Evolutionary conservation across 2,113 vertebrate genomes (phyloP).

Genomic region (Oceanodroma tethys): DNA sequence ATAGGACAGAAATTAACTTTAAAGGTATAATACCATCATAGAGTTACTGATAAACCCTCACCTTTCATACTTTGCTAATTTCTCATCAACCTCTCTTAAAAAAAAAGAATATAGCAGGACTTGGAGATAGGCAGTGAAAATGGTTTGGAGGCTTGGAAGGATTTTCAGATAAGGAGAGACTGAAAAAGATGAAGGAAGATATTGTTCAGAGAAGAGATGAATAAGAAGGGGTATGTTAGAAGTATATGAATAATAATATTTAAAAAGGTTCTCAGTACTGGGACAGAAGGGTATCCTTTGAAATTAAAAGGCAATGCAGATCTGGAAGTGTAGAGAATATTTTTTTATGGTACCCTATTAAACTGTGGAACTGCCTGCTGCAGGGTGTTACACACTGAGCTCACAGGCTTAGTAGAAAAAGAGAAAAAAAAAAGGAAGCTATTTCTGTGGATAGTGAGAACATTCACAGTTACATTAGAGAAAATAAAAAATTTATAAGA

Average conservation of each 20-base stretch:
- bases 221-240: slow-evolving; percentile 7
- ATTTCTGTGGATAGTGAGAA: slow-evolving; percentile 16
- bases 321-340: background rate
- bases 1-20: slow-evolving; percentile 43
- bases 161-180: slow-evolving; percentile 49
- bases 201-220: slow-evolving; percentile 7
- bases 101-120: background rate
- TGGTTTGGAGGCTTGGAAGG: slow-evolving; percentile 15
- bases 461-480: slow-evolving; percentile 37
- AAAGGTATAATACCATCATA: slow-evolving; percentile 38
- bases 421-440: background rate
- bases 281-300: slow-evolving; percentile 1
- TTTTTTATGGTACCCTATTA: background rate
- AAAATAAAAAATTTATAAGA: slow-evolving; percentile 62
- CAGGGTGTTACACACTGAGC: background rate
- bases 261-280: background rate
- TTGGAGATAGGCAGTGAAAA: slow-evolving; percentile 32
- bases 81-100: slow-evolving; percentile 16
- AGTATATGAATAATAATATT: slow-evolving; percentile 50
- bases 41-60: slow-evolving; percentile 47
- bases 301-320: background rate
- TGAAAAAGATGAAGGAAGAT: slow-evolving; percentile 43
- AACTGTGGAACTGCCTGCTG: slow-evolving; percentile 5
- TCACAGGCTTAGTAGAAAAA: background rate
- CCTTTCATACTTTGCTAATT: slow-evolving; percentile 55